Base-by-base conservation (phyloP, 1,140 invertebrate species). In the Drosophila pallidifrons region DNA sequence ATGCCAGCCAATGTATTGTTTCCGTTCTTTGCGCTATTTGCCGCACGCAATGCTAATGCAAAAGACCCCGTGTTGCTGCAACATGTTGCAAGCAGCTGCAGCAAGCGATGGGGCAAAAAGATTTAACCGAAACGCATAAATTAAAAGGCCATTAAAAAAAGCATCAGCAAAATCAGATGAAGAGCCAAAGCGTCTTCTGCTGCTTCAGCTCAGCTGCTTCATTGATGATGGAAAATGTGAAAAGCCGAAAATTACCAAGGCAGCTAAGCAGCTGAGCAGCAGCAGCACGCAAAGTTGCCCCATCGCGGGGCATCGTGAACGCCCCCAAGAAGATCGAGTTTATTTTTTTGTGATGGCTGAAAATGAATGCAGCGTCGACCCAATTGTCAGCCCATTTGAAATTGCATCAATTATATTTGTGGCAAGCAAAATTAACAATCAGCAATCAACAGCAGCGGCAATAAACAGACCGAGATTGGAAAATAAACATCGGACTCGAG, bases 251-350 rank as follows among this genome's bases (percentile, higher is more conserved):
- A 57, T 28, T 28, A 28, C n/a, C 45, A 32, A 43, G n/a, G 25
- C 47, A 41, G 25, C 45, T 47, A 43, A 7, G 25, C 47, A 59
- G 54, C 25, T 49, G 8, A 32, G 46, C 49, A 47, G 69, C 55
- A 55, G 74, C 83, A 25, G 74, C 83, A 89, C 86, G 85, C 85
- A 81, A 90, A 86, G 81, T 89, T 89, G 75, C 86, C 75, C 75
- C 89, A 89, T 67, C 35, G 41, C 20, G 5, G 15, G 16, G 10
- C 61, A 55, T 58, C 69, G 69, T 72, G 69, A 45, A 72, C 61
- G 71, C 69, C 51, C 16, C 38, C 15, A 64, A 58, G 43, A 49
- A 77, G 58, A 67, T 47, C 54, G 52, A 66, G 35, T 20, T 35
- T 25, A n/a, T 25, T 25, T 25, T 25, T 25, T 25, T 25, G 20